Conservation (phyloP, 2,797 vertebrate species). For the Ptychobarbus kaznakovi region DNA sequence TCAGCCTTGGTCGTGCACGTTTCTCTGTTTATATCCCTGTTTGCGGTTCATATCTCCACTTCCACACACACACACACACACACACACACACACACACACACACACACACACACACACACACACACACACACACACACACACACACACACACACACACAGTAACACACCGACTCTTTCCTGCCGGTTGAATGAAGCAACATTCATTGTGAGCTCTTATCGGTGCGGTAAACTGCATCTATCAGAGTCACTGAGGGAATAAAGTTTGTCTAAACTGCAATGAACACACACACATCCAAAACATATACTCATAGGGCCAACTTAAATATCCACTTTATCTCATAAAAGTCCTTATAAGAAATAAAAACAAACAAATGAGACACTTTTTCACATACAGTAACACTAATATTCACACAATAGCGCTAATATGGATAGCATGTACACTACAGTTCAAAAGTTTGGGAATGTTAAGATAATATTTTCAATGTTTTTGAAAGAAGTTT, state of each 20-base stretch:
- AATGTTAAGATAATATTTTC: neutral
- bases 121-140: no score
- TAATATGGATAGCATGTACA: neutral
- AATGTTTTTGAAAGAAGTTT: neutral
- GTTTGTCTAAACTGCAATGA: conserved; percentile 27
- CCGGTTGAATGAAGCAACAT: conserved; percentile 20
- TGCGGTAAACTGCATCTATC: conserved; percentile 26
- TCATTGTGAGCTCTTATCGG: conserved; percentile 34
- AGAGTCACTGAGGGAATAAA: conserved; percentile 33
- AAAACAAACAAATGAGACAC: neutral
- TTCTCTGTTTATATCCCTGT: conserved; percentile 33
- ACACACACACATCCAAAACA: conserved; percentile 4
- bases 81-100: no score
- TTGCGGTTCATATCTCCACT: conserved; percentile 27
- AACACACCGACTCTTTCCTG: conserved; percentile 22
- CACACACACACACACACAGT: neutral
- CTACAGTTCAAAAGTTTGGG: neutral
- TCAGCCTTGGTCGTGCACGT: conserved; percentile 24
- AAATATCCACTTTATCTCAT: neutral
- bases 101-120: neutral
- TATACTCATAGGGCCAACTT: neutral
- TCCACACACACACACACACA: neutral
- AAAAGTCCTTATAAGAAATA: neutral
- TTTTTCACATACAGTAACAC: neutral
- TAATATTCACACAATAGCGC: neutral